Evolutionary conservation across 2,113 vertebrate species (phyloP), one percentile per base, ranked within the genome.

Genomic region (Alectura lathami): DNA sequence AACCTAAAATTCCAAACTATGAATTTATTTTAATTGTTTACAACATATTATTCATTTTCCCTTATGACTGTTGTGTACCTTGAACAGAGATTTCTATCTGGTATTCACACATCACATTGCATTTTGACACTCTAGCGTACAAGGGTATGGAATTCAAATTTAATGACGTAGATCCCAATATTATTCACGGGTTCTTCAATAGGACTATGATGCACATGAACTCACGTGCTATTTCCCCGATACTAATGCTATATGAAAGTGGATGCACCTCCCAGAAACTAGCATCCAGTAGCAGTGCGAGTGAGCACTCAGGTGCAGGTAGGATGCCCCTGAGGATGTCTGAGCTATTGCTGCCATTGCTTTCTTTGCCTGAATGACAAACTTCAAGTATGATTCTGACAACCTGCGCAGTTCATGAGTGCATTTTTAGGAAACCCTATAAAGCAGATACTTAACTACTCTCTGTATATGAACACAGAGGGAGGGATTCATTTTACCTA

Each of bases 181-280:
- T 32, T 59, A 34, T 56, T 64, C 42, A 36, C 17, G 20, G 4
- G 14, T n/a, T 70, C 24, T 62, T 83, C 47, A 73, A 17, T 9
- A 9, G 12, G 36, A 73, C 34, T 53, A 24, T 15, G 66, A 83
- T 12, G 26, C 17, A 36, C 16, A 57, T n/a, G 43, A 68, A 29
- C 3, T 15, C 34, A 34, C 54, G 24, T 16, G 9, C 17, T 64
- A 6, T 13, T 27, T 60, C 23, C 11, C 13, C 0, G 1, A 15
- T 30, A 38, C 9, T 43, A 50, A 34, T 54, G 62, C 47, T 42
- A 4, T 12, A 53, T 2, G 3, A 56, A 43, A 72, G 27, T 10
- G 59, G 2, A 40, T 26, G 4, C 4, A 21, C 30, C 30, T 85
- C 51, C 67, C 11, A 48, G 42, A 40, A 70, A 47, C 8, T 20